Evolutionary conservation across 2,113 vertebrate species (phyloP).

Genomic region (Platysteira castanea): DNA sequence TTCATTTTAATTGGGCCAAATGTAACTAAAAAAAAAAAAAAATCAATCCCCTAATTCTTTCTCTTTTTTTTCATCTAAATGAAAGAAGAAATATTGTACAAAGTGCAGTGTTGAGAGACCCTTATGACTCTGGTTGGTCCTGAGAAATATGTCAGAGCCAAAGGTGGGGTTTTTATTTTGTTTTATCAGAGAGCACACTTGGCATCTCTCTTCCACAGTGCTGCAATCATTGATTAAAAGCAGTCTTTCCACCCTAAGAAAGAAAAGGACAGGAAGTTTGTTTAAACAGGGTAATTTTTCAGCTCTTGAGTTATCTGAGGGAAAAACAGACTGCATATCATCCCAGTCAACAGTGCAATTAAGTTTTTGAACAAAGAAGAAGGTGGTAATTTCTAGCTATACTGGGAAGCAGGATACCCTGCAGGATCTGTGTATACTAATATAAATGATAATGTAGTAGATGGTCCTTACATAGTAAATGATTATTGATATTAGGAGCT

Average conservation of each 20-base stretch:
- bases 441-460: neutral
- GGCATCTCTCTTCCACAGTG: neutral
- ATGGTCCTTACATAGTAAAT: neutral
- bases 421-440: neutral
- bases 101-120: neutral
- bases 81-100: neutral
- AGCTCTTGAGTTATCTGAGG: neutral
- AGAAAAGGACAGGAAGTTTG: neutral
- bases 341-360: neutral
- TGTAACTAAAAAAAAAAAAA: neutral
- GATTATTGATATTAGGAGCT: neutral
- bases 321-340: neutral
- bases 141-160: neutral
- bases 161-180: neutral
- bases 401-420: neutral
- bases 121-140: neutral
- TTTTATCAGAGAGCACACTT: neutral
- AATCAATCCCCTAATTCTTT: neutral
- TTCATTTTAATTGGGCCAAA: conserved; percentile 6
- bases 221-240: neutral
- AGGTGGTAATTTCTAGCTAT: neutral
- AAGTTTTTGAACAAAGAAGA: neutral
- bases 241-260: neutral
- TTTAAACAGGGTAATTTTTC: conserved; percentile 16
- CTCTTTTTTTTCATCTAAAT: neutral